phyloP scores from a whole-genome alignment of 2,113 vertebrate genomes.

The Dryoscopus gambensis region DNA sequence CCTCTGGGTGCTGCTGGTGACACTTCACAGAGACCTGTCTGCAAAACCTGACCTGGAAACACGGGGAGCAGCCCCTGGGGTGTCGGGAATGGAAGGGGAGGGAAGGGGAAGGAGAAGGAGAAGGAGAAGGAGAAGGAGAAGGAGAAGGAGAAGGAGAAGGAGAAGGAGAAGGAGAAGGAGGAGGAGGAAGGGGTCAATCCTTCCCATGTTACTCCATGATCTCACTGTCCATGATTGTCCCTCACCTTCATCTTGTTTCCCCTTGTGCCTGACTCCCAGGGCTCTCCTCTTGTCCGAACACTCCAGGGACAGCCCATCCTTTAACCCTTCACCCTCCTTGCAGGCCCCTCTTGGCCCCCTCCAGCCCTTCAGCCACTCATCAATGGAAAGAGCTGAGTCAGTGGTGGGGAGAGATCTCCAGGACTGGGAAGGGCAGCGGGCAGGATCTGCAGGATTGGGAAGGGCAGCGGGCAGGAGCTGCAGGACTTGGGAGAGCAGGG shows the following conservation, averaged over 20 bases:
- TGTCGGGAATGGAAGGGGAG: too few relatives aligned
- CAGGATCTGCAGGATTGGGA: too few relatives aligned
- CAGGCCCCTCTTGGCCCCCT: not conserved
- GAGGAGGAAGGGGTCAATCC: not conserved
- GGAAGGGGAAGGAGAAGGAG: too few relatives aligned
- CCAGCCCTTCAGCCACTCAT: not conserved
- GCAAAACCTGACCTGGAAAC: not conserved
- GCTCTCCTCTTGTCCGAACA: not conserved
- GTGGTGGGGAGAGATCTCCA: not conserved
- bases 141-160: too few relatives aligned
- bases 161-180: too few relatives aligned
- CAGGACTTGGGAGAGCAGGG: not conserved
- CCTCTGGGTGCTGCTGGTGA: not conserved
- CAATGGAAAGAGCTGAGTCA: not conserved
- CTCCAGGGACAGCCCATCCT: not conserved
- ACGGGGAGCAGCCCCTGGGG: not conserved
- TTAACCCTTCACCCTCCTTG: not conserved
- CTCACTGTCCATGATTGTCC: not conserved
- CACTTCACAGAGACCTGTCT: not conserved
- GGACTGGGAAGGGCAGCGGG: not conserved
- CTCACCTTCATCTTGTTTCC: accelerated
- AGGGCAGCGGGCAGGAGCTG: too few relatives aligned
- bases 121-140: too few relatives aligned
- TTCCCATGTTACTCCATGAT: not conserved
- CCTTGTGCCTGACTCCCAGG: not conserved